Base-by-base conservation (phyloP, 2,113 vertebrate species). In the Callipepla squamata region DNA sequence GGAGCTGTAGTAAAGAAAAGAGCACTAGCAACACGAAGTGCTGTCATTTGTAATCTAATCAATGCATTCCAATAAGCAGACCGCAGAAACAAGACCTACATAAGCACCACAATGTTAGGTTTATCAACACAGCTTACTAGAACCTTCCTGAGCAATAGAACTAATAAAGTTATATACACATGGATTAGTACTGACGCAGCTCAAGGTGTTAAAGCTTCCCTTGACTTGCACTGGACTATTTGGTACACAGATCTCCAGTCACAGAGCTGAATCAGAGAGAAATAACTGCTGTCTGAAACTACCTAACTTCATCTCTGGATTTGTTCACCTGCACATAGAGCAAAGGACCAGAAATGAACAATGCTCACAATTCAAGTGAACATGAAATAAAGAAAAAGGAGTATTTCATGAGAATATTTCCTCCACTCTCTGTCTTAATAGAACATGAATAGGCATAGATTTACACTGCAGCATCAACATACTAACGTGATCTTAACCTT, bases 101-200 rank as follows among this genome's bases (percentile, higher is more conserved):
- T 2, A 70, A 67, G 4, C 9, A 38, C 2, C 9, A 13, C 18
- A 7, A 85, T 21, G 4, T 26, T 75, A 58, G 9, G 3, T 61
- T 72, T 73, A 44, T 30, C 53, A 88, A 7, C n/a, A 53, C 2
- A 57, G n/a, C 10, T 69, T 69, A 73, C 0, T n/a, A 30, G 19
- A 90, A 78, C 11, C 4, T 69, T 23, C 13, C 0, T 5, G 9
- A 38, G 34, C 34, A 82, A 42, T 13, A n/a, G 12, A 9, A 63
- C 4, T 70, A 17, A 82, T 15, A 66, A n/a, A 16, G 15, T 18
- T 58, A 88, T 0, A 16, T 32, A 34, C 3, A 44, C 3, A 3
- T 21, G 9, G 34, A 32, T 53, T 7, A 62, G 22, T 26, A 66
- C 28, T 51, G 45, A 48, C 17, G 36, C 10, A 70, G 73, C 61